Evolutionary conservation across 2,888 invertebrate genomes (phyloP), one percentile per base, ranked within the genome.

Genomic region (Cerastoderma edule): DNA sequence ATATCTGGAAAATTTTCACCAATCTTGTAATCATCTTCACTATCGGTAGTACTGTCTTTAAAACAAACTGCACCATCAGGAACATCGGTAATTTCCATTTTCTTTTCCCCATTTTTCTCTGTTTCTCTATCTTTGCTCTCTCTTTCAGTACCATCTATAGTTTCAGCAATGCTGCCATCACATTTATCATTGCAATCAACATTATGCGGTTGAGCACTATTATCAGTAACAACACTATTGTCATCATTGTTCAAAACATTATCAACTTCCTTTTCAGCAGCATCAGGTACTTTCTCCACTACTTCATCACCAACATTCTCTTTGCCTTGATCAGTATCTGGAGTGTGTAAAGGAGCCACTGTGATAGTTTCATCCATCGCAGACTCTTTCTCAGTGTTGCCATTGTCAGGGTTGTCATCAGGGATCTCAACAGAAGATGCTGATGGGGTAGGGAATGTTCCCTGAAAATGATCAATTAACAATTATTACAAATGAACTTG

Each of bases 1-100:
- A 60, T 35, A 13, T 39, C 4, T n/a, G 48, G 54, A 71, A 71
- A 35, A 30, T 54, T 35, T 35, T 53, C 19, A 8, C 4, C 30
- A 16, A 46, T 28, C 24, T 44, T 10, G 6, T 0, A n/a, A 28
- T 46, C 65, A 65, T 28, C 24, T 54, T 46, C 46, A 19, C 46
- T n/a, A 46, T 46, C 1, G 46, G n/a, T 19, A 19, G 5, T 46
- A n/a, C 5, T 2, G 2, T 2, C n/a, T 5, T n/a, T n/a, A n/a
- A n/a, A n/a, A n/a, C n/a, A n/a, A n/a, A n/a, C n/a, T n/a, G n/a
- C n/a, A n/a, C n/a, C n/a, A n/a, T n/a, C n/a, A n/a, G n/a, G n/a
- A n/a, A n/a, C n/a, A n/a, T n/a, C n/a, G n/a, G n/a, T n/a, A n/a
- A n/a, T n/a, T 46, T 46, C 46, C 1, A n/a, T 2, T 46, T 46